phyloP scores from a whole-genome alignment of 2,797 vertebrate species.

The Halcyon smyrnensis region DNA sequence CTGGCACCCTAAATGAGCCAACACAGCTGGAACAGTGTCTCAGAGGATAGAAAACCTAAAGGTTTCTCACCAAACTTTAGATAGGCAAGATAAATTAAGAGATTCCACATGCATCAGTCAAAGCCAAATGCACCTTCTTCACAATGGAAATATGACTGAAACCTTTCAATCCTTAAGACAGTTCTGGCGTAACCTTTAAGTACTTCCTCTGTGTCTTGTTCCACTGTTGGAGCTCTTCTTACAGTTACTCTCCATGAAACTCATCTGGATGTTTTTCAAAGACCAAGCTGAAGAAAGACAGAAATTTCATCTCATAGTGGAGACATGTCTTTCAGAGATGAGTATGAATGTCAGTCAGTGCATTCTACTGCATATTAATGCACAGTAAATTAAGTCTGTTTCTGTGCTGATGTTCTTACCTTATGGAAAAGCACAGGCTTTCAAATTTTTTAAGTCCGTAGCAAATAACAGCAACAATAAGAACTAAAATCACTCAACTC shows the following conservation, averaged over 20 bases:
- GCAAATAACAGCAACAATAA: slow-evolving; percentile 60
- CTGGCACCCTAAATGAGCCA: background rate
- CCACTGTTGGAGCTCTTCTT: background rate
- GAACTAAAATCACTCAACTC: slow-evolving; percentile 57
- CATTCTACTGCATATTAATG: background rate
- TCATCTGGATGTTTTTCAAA: background rate
- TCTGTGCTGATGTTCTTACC: slow-evolving; percentile 33
- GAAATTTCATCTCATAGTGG: background rate
- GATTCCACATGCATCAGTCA: background rate
- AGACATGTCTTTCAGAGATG: slow-evolving; percentile 16
- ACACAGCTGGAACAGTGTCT: background rate
- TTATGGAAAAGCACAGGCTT: slow-evolving; percentile 48
- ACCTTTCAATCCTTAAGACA: slow-evolving; percentile 4
- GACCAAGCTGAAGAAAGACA: background rate
- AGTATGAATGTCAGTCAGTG: background rate
- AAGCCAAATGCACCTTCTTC: background rate
- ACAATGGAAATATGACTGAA: background rate
- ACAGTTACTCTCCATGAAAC: background rate
- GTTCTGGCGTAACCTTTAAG: background rate
- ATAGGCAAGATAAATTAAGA: background rate
- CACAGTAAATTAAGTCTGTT: slow-evolving; percentile 45
- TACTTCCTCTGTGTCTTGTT: background rate
- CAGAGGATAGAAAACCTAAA: background rate
- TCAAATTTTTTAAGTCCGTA: background rate
- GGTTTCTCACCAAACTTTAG: background rate